A percentile compares a stretch with the other conserved stretches of the same genome.
Evolutionary conservation across 2,888 invertebrate species (phyloP).

Genomic region (Hanleya hanleyi): DNA sequence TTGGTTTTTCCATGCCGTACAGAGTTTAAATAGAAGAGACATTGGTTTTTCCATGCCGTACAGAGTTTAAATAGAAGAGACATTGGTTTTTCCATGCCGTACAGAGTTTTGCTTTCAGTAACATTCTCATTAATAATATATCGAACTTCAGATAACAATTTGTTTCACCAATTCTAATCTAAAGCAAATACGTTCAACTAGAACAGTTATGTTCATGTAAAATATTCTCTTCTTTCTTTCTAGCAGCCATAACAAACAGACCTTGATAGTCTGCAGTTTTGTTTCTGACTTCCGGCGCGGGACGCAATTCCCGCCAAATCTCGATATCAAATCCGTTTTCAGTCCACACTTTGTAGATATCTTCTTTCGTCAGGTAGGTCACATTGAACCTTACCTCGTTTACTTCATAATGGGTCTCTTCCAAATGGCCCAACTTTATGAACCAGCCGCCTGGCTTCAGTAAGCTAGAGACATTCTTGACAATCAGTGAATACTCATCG

Average conservation of each 20-base stretch:
- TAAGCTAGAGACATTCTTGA: not conserved
- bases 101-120: too few species aligned
- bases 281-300: not conserved
- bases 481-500: not conserved
- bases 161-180: too few species aligned
- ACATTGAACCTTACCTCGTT: not conserved
- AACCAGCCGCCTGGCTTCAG: constrained; percentile 9
- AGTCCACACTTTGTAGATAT: not conserved
- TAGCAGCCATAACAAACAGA: not conserved
- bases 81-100: too few species aligned
- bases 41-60: too few species aligned
- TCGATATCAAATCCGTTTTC: not conserved
- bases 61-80: too few species aligned
- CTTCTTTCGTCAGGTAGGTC: not conserved
- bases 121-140: too few species aligned
- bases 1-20: too few species aligned
- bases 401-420: constrained; percentile 2
- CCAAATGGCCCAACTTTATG: not conserved
- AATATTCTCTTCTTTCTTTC: too few species aligned
- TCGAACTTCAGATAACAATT: too few species aligned
- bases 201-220: too few species aligned
- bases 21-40: too few species aligned
- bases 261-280: not conserved
- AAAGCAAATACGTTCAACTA: too few species aligned
- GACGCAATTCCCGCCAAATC: not conserved